phyloP scores from a whole-genome alignment of 2,797 vertebrate genomes.

The Anabas testudineus region DNA sequence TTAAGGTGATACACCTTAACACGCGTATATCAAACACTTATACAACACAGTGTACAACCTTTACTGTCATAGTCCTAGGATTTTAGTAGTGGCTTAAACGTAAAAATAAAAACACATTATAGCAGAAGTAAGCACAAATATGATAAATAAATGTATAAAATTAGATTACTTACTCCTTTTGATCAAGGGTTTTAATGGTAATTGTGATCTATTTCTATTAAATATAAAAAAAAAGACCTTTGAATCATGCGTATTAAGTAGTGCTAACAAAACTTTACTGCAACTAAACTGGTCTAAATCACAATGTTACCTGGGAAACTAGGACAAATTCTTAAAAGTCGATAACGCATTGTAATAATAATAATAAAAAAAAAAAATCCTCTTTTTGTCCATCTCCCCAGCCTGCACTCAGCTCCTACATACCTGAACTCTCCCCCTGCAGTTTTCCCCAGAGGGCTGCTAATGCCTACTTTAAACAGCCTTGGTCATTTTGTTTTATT shows the following conservation, averaged over 20 bases:
- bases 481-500: constrained; percentile 56
- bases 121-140: not conserved
- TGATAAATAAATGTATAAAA: not conserved
- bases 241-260: not conserved
- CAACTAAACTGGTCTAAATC: constrained; percentile 9
- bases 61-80: not conserved
- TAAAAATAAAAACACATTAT: no score
- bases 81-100: no score
- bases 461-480: constrained; percentile 46
- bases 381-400: constrained; percentile 30
- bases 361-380: constrained; percentile 33
- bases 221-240: not conserved
- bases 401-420: constrained; percentile 11
- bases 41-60: not conserved
- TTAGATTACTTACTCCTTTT: not conserved
- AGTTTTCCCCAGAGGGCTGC: constrained; percentile 13
- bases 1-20: not conserved
- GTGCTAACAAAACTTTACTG: not conserved
- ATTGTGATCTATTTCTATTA: not conserved
- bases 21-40: not conserved
- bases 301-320: not conserved
- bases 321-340: constrained; percentile 35
- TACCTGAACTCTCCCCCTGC: constrained; percentile 40
- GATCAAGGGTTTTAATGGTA: not conserved
- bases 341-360: constrained; percentile 6